A percentile compares a stretch with the other conserved stretches of the same genome.
phyloP scores from a whole-genome alignment of 2,113 vertebrate genomes.

The Chaenocephalus aceratus region DNA sequence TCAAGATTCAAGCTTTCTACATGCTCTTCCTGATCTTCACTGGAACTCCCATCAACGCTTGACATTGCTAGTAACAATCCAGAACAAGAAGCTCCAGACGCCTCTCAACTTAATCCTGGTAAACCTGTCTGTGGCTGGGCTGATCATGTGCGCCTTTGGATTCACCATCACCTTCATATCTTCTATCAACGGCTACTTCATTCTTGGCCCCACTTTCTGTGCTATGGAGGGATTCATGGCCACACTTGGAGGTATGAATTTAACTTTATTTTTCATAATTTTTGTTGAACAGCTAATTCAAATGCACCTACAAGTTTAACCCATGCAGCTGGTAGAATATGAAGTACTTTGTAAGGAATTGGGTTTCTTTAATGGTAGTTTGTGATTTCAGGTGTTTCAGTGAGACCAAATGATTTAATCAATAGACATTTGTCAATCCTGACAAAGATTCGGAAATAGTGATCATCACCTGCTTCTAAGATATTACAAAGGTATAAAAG shows the following conservation, averaged over 20 bases:
- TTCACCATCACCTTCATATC: slow-evolving; percentile 77
- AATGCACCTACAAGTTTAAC: neutral
- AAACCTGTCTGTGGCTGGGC: slow-evolving; percentile 85
- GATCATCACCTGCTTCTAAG: too few species aligned
- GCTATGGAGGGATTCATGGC: slow-evolving; percentile 84
- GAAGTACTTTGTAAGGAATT: too few species aligned
- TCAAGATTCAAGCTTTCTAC: slow-evolving; percentile 81
- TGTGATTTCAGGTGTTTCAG: too few species aligned
- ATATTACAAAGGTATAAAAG: neutral
- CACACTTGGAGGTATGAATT: slow-evolving; percentile 82
- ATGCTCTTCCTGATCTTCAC: slow-evolving; percentile 88
- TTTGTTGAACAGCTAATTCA: too few species aligned
- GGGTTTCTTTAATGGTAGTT: too few species aligned
- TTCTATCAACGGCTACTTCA: slow-evolving; percentile 58
- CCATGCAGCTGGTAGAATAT: too few species aligned
- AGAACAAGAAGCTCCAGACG: slow-evolving; percentile 87
- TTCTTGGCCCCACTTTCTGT: slow-evolving; percentile 71
- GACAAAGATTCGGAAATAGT: too few species aligned
- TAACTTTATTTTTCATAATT: too few species aligned
- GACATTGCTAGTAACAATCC: slow-evolving; percentile 83
- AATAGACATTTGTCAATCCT: too few species aligned
- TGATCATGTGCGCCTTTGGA: slow-evolving; percentile 83
- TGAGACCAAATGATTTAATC: too few species aligned
- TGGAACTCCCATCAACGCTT: slow-evolving; percentile 84
- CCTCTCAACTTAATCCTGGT: slow-evolving; percentile 88